Evolutionary conservation across 2,797 vertebrate species (phyloP).

Genomic region (Botia kubotai): DNA sequence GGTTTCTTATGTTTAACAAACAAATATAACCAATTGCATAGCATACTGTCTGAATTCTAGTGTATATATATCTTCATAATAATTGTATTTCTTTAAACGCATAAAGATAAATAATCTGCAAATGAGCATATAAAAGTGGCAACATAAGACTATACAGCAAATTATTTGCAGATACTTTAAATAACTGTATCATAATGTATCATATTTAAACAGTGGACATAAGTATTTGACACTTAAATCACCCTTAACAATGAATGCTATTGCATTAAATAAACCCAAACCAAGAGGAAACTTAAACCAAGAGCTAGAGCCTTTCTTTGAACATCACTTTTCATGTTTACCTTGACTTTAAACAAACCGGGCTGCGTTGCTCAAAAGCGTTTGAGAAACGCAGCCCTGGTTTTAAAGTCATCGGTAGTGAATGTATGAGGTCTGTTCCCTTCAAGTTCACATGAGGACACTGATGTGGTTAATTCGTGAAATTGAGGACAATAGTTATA

Average conservation of each 20-base stretch:
- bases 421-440: too few species aligned
- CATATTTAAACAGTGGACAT: too few species aligned
- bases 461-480: too few species aligned
- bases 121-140: background rate
- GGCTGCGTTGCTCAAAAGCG: too few species aligned
- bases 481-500: background rate
- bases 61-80: background rate
- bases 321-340: background rate
- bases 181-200: too few species aligned
- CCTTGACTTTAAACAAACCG: background rate
- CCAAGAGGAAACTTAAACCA: background rate
- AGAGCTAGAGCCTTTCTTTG: background rate
- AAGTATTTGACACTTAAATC: too few species aligned
- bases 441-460: too few species aligned
- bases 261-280: background rate
- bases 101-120: slow-evolving; percentile 1
- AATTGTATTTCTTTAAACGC: background rate
- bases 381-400: too few species aligned
- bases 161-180: background rate
- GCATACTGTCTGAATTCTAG: background rate
- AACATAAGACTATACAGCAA: background rate
- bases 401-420: too few species aligned
- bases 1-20: background rate
- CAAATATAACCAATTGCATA: background rate
- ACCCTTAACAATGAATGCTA: background rate